A percentile compares a stretch with the other conserved stretches of the same genome.
These are phyloP conservation scores for Eustalomyia histrio DNA, from an alignment of 2,888 invertebrate genomes.

Conservation along the genomic window DNA sequence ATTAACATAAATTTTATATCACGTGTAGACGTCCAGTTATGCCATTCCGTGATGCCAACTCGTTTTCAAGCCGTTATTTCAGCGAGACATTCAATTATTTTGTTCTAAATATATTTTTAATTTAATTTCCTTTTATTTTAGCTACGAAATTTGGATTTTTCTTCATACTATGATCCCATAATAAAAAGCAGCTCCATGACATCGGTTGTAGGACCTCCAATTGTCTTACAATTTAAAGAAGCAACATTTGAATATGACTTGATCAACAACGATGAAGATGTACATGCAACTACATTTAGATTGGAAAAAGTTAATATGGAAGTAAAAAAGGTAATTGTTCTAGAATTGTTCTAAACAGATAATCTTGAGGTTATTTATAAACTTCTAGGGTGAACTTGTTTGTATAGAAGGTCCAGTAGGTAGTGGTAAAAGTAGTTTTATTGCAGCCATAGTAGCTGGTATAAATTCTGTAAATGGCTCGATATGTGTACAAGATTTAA, in stretches of 20 bases:
- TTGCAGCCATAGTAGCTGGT: constrained; percentile 92
- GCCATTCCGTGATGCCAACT: too few species aligned
- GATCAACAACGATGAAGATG: constrained; percentile 54
- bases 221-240: constrained; percentile 82
- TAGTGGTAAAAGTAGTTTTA: constrained; percentile 93
- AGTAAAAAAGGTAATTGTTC: constrained; percentile 73
- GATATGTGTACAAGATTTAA: constrained; percentile 85
- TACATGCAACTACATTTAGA: constrained; percentile 67
- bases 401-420: constrained; percentile 95
- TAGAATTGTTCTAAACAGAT: background rate
- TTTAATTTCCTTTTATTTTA: constrained; percentile 40
- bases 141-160: constrained; percentile 77
- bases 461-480: constrained; percentile 86
- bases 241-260: constrained; percentile 81
- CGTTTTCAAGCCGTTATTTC: too few species aligned
- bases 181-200: constrained; percentile 68
- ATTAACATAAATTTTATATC: too few species aligned
- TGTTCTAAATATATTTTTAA: too few species aligned
- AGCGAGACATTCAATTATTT: too few species aligned
- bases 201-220: constrained; percentile 80
- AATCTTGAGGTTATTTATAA: background rate
- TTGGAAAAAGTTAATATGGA: constrained; percentile 77
- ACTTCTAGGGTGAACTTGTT: constrained; percentile 85
- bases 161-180: constrained; percentile 77
- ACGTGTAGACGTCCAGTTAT: too few species aligned